A percentile compares a stretch with the other conserved stretches of the same genome.
Conservation (phyloP, 2,797 vertebrate genomes). For the Sebastes nivosus region DNA sequence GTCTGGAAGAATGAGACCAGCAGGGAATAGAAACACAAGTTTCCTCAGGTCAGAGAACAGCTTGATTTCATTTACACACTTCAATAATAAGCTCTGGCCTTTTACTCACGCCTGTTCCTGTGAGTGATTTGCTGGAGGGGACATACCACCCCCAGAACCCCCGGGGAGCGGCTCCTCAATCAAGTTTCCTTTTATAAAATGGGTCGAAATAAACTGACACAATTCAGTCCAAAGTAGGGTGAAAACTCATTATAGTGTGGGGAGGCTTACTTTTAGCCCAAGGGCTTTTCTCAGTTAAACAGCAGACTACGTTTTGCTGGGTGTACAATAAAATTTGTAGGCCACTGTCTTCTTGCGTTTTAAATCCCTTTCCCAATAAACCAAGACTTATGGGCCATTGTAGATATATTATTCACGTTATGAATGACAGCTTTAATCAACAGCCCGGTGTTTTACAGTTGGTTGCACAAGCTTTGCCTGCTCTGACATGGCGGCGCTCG, state of each 20-base stretch:
- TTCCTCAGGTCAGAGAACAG: conserved; percentile 68
- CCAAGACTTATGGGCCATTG: conserved; percentile 24
- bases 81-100: conserved; percentile 64
- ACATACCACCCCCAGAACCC: conserved; percentile 27
- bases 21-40: conserved; percentile 55
- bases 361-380: conserved; percentile 36
- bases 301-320: conserved; percentile 18
- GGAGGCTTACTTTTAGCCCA: conserved; percentile 43
- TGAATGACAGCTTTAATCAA: conserved; percentile 46
- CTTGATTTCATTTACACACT: conserved; percentile 75
- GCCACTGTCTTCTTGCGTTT: conserved; percentile 8
- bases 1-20: conserved; percentile 50
- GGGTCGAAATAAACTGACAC: conserved; percentile 66
- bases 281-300: conserved; percentile 48
- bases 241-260: conserved; percentile 70
- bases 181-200: conserved; percentile 76
- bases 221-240: conserved; percentile 60
- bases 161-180: conserved; percentile 63
- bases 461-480: conserved; percentile 4
- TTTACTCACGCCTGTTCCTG: conserved; percentile 48
- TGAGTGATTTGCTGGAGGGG: conserved; percentile 58
- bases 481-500: not conserved
- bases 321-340: conserved; percentile 16
- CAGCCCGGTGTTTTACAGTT: conserved; percentile 31
- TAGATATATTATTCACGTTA: conserved; percentile 29